These are phyloP conservation scores for Chelon labrosus DNA, from an alignment of 2,797 vertebrate genomes.

Conservation along the genomic window DNA sequence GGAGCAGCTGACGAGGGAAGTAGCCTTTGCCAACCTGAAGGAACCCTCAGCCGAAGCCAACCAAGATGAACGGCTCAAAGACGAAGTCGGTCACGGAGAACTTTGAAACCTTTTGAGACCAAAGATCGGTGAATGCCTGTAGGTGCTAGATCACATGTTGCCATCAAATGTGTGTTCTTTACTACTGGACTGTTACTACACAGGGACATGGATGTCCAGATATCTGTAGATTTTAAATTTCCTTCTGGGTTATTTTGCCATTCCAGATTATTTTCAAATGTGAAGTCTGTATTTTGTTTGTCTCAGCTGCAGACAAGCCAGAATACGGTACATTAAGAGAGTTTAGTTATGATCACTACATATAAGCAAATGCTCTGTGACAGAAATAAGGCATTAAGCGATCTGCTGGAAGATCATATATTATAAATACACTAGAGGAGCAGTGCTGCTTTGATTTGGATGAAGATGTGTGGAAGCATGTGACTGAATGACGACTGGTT, in stretches of 20 bases:
- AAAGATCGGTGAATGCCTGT: constrained; percentile 12
- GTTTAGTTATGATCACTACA: background rate
- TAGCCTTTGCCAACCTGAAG: constrained; percentile 90
- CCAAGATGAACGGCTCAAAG: constrained; percentile 70
- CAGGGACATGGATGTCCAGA: constrained; percentile 2
- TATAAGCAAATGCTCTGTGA: background rate
- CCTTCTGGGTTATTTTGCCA: constrained; percentile 32
- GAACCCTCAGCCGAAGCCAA: constrained; percentile 72
- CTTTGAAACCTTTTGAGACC: constrained; percentile 63
- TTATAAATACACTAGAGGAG: constrained; percentile 6
- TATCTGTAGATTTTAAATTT: constrained; percentile 28
- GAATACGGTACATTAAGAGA: background rate
- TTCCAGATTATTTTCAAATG: constrained; percentile 42
- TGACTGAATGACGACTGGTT: constrained; percentile 22
- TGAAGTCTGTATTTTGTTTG: constrained; percentile 45
- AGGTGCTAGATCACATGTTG: constrained; percentile 40
- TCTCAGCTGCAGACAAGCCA: background rate
- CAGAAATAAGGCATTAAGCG: background rate
- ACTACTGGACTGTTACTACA: constrained; percentile 67
- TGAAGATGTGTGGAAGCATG: constrained; percentile 2
- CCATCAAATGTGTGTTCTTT: constrained; percentile 14
- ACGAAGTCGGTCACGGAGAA: constrained; percentile 81
- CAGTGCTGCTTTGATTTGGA: constrained; percentile 17
- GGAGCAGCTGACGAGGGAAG: constrained; percentile 90
- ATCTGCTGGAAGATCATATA: constrained; percentile 2